phyloP scores from a whole-genome alignment of 2,888 invertebrate species.

The Drosophila robusta region DNA sequence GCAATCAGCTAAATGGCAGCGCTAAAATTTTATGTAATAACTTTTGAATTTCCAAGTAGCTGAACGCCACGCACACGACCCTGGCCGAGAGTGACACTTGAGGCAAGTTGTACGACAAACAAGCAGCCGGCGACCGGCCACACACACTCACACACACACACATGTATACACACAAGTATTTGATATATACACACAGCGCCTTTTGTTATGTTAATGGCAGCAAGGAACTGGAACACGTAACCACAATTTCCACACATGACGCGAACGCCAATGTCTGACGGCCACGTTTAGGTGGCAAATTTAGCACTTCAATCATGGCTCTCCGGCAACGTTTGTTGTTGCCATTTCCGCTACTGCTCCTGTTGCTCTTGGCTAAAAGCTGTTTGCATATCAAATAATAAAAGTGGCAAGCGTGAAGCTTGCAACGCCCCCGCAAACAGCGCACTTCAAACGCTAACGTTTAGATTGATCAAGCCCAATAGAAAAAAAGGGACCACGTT shows the following conservation, averaged over 20 bases:
- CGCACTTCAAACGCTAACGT: conserved; percentile 66
- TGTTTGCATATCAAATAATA: conserved; percentile 81
- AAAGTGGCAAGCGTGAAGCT: conserved; percentile 61
- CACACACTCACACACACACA: conserved; percentile 16
- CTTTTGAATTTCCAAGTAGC: conserved; percentile 78
- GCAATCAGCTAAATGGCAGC: conserved; percentile 78
- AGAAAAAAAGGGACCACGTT: conserved; percentile 5
- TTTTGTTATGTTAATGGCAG: conserved; percentile 77
- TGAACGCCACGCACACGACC: conserved; percentile 31
- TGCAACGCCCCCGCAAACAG: conserved; percentile 45
- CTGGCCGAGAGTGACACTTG: conserved; percentile 50
- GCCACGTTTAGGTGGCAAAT: conserved; percentile 57
- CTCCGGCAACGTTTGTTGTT: conserved; percentile 13
- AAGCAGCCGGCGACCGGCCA: conserved; percentile 35
- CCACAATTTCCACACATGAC: conserved; percentile 73
- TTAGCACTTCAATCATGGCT: conserved; percentile 65
- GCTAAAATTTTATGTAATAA: conserved; percentile 81
- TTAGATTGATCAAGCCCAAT: conserved; percentile 61
- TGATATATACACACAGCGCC: conserved; percentile 31
- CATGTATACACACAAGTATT: conserved; percentile 8
- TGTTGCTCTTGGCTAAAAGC: conserved; percentile 41
- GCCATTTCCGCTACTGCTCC: conserved; percentile 6
- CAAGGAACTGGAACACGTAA: conserved; percentile 59
- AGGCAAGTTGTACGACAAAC: conserved; percentile 54
- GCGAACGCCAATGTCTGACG: conserved; percentile 41